A percentile compares a stretch with the other conserved stretches of the same genome.
Conservation (phyloP, 2,797 vertebrate genomes). For the Xerus rutilus region DNA sequence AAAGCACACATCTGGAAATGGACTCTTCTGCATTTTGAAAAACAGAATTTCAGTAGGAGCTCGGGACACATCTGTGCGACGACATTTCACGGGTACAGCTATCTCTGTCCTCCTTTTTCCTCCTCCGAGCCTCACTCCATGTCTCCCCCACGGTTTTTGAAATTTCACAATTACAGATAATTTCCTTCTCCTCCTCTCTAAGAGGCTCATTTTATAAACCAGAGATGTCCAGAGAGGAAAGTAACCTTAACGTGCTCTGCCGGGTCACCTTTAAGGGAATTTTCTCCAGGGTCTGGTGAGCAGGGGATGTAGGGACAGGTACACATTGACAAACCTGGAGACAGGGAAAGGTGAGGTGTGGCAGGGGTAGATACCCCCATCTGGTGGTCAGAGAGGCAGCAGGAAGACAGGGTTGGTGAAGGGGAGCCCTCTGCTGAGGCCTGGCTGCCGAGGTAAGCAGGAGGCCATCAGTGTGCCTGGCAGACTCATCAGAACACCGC, state of each 20-base stretch:
- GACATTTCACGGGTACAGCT: constrained; percentile 29
- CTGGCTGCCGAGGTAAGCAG: not conserved
- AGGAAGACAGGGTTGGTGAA: not conserved
- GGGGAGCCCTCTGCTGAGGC: not conserved
- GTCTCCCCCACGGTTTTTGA: not conserved
- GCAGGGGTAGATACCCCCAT: not conserved
- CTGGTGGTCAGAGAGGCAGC: not conserved
- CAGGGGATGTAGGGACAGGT: not conserved
- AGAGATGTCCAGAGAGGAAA: not conserved
- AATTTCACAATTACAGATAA: not conserved
- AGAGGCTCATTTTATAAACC: not conserved
- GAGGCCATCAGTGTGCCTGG: not conserved
- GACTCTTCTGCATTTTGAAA: constrained; percentile 65
- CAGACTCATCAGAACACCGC: not conserved
- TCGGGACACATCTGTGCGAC: not conserved
- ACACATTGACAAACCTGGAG: not conserved
- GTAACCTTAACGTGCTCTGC: not conserved
- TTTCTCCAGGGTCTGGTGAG: not conserved
- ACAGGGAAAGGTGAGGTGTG: not conserved
- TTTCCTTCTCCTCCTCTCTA: not conserved
- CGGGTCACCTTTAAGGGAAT: not conserved
- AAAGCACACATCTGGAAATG: constrained; percentile 74
- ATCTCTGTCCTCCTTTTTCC: not conserved
- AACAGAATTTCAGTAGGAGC: constrained; percentile 68
- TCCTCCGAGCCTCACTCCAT: not conserved